A percentile compares a stretch with the other conserved stretches of the same genome.
Evolutionary conservation across 2,113 vertebrate species (phyloP).

Genomic region (Heterochromis multidens): DNA sequence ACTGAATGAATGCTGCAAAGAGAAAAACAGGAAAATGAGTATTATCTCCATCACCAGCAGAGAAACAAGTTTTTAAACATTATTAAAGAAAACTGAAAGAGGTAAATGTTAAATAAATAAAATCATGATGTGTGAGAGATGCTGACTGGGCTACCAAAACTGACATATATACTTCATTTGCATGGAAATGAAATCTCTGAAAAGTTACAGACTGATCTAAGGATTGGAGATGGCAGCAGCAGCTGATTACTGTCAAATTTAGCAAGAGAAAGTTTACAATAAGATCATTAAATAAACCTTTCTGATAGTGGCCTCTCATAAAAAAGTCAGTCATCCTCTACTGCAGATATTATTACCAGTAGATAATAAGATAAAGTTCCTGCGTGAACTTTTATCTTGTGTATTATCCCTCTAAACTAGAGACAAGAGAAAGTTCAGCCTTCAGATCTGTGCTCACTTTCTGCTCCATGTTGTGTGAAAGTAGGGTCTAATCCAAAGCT

Average conservation of each 20-base stretch:
- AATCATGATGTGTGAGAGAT: not conserved
- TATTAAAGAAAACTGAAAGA: not conserved
- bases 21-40: constrained; percentile 9
- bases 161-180: not conserved
- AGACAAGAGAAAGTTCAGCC: not conserved
- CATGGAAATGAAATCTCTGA: not conserved
- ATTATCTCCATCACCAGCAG: not conserved
- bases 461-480: not conserved
- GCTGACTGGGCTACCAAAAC: not conserved
- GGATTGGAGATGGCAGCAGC: not conserved
- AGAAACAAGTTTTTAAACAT: not conserved
- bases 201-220: not conserved
- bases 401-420: not conserved
- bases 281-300: not conserved
- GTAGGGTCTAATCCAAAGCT: not conserved
- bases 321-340: not conserved
- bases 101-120: not conserved
- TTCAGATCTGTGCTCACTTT: not conserved
- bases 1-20: constrained; percentile 92
- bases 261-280: not conserved
- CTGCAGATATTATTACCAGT: not conserved
- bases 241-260: not conserved
- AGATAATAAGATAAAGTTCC: not conserved
- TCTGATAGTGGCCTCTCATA: not conserved
- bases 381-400: constrained; percentile 27